Evolutionary conservation across 2,113 vertebrate genomes (phyloP).

Genomic region (Myiagra hebetior): DNA sequence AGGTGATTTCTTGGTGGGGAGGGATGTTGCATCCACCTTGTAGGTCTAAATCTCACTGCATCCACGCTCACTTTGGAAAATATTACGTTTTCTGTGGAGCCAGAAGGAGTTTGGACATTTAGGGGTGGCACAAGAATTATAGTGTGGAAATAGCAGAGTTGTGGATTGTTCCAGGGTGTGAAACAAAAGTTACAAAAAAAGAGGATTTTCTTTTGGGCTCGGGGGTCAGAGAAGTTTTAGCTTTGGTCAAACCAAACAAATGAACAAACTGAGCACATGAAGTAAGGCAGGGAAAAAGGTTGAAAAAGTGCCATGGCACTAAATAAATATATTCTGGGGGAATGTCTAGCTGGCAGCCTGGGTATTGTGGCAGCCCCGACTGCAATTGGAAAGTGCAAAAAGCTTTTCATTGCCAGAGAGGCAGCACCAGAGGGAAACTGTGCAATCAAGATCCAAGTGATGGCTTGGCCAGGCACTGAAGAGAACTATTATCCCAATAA

Average conservation of each 20-base stretch:
- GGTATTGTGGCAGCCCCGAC: accelerated
- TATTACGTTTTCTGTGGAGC: accelerated
- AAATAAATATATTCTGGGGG: not conserved
- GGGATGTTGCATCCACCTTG: not conserved
- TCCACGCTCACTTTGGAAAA: not conserved
- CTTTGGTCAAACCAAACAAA: not conserved
- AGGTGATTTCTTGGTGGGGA: not conserved
- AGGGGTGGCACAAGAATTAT: not conserved
- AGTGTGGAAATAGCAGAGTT: not conserved
- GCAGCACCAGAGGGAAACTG: not conserved
- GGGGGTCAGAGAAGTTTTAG: accelerated
- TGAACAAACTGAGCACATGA: not conserved
- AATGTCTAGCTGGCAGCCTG: not conserved
- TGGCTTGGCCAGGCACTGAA: not conserved
- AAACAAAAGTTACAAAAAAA: not conserved
- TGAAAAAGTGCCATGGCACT: not conserved
- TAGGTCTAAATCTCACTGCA: not conserved
- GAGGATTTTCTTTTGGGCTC: not conserved
- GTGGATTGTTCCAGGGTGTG: not conserved
- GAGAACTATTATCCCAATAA: not conserved
- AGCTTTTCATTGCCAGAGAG: not conserved
- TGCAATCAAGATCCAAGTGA: not conserved
- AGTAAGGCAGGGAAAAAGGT: not conserved
- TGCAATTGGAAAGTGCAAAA: not conserved
- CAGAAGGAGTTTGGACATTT: not conserved